A percentile compares a stretch with the other conserved stretches of the same genome.
These are phyloP conservation scores for Asarcornis scutulata DNA, from an alignment of 2,113 vertebrate species.

Conservation along the genomic window DNA sequence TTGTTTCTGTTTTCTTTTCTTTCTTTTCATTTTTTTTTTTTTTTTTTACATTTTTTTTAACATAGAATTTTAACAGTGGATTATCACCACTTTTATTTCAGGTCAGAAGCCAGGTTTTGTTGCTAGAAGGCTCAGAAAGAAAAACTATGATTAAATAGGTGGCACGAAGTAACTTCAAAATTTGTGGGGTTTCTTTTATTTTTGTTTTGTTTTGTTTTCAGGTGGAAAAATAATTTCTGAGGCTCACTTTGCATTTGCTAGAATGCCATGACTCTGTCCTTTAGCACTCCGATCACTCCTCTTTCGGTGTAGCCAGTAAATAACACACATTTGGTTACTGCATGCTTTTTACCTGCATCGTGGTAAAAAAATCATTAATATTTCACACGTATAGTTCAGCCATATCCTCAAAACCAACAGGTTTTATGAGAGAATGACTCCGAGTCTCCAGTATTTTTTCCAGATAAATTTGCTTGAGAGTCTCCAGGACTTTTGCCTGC, in stretches of 20 bases:
- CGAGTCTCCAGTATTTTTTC: not conserved
- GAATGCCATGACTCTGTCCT: not conserved
- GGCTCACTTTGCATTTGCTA: not conserved
- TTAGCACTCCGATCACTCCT: accelerated
- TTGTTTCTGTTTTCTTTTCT: not conserved
- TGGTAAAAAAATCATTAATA: not conserved
- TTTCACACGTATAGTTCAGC: accelerated
- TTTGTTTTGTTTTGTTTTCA: not conserved
- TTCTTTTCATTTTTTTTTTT: not conserved
- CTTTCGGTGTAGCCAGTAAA: not conserved
- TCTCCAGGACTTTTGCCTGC: not conserved
- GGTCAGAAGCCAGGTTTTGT: not conserved
- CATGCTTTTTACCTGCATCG: not conserved
- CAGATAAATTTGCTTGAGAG: not conserved
- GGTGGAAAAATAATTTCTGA: not conserved
- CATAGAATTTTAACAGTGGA: not conserved
- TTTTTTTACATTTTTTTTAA: not conserved
- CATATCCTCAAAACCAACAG: not conserved
- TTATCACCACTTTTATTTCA: not conserved
- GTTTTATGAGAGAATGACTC: not conserved
- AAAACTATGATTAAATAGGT: not conserved
- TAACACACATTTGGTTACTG: not conserved
- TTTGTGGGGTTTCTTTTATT: not conserved
- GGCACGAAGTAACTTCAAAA: not conserved
- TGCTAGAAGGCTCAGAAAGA: slow-evolving; percentile 23